A percentile compares a stretch with the other conserved stretches of the same genome.
Conservation (phyloP, 1,140 invertebrate species). For the Papilio glaucus region DNA sequence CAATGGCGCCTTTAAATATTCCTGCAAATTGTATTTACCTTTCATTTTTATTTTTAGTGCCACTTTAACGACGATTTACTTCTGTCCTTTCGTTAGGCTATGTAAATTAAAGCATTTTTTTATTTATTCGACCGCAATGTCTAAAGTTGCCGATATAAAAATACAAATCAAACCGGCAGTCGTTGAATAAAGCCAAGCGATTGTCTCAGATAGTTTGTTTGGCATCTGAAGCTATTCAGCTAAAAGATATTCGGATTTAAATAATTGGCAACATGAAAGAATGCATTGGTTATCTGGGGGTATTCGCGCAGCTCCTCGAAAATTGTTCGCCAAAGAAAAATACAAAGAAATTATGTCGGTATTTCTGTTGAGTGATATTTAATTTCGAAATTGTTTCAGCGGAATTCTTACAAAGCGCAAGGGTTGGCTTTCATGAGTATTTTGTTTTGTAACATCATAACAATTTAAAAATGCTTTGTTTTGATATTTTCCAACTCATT, state of each 20-base stretch:
- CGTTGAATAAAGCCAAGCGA: slow-evolving; percentile 24
- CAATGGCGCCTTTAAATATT: no score
- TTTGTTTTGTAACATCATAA: background rate
- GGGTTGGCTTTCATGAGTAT: background rate
- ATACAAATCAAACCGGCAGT: background rate
- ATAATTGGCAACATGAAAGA: slow-evolving; percentile 24
- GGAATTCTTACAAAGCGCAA: slow-evolving; percentile 9
- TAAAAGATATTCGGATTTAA: slow-evolving; percentile 20
- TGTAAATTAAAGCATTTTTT: no score
- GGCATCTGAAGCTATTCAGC: slow-evolving; percentile 29
- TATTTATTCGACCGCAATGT: background rate
- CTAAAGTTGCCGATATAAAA: background rate
- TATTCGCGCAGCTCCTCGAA: background rate
- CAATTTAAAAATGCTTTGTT: background rate
- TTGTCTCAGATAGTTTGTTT: slow-evolving; percentile 29
- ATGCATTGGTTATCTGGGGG: background rate
- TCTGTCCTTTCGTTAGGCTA: no score
- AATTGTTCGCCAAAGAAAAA: slow-evolving; percentile 32
- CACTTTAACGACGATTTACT: no score
- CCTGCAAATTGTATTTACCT: no score
- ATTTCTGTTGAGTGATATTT: slow-evolving; percentile 23
- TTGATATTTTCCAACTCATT: no score
- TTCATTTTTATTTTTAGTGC: no score
- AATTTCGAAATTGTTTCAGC: slow-evolving; percentile 26
- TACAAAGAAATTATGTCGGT: slow-evolving; percentile 1